Base-by-base conservation (phyloP, 2,113 vertebrate species). In the Pseudorhombus dupliciocellatus region DNA sequence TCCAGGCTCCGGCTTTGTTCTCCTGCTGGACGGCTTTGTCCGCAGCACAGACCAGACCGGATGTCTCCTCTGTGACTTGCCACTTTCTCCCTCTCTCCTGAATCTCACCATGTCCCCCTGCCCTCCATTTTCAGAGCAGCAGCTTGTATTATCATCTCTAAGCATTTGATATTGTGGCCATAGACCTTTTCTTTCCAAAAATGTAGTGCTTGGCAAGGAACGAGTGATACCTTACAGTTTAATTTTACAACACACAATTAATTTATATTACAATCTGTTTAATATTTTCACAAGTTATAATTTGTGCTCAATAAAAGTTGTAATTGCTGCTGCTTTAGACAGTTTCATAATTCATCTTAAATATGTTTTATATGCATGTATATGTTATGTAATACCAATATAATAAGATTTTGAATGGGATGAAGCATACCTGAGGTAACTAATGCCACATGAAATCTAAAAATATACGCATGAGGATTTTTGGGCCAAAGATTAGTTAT, bases 1-100 rank as follows among this genome's bases (percentile, higher is more conserved):
- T 85, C 84, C 82, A 83, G 88, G 81, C 84, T 85, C 68, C 77
- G 22, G 81, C 91, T 91, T 90, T 91, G 89, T 91, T 90, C 79
- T 82, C 66, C n/a, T 40, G 63, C 50, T 60, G 66, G 80, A 68
- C 12, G 44, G 78, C 87, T 91, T 89, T 91, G 86, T 89, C 87
- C 85, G 59, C 79, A 58, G 69, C 77, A 52, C 79, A 58, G 71
- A 74, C 71, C 82, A 71, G 81, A 84, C 83, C 85, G 89, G 91
- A 91, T 84, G 83, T 88, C 75, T 90, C 75, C 88, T 69, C 65
- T 50, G 65, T 83, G 86, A 86, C 90, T 70, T n/a, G 65, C 25
- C 44, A 54, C 65, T 77, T 73, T 89, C 76, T 59, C 18, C 48
- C 64, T 42, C 74, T 75, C 59, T 44, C 48, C 63, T 1, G 0